Evolutionary conservation across 1,140 invertebrate genomes (phyloP), one percentile per base, ranked within the genome.

Genomic region (Calliphora vicina): DNA sequence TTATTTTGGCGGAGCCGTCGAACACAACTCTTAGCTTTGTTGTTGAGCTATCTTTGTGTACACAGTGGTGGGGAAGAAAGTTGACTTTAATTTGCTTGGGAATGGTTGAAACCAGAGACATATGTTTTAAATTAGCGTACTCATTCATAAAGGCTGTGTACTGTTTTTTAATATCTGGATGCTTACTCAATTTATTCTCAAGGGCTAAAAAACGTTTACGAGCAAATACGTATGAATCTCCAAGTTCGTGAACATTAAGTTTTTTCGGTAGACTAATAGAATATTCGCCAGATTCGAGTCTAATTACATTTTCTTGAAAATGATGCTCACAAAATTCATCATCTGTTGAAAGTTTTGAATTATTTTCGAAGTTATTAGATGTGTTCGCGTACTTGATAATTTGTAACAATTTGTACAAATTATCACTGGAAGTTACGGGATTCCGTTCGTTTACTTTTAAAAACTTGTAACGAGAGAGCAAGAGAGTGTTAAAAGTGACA

Each of bases 21-120:
- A 84, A 85, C 20, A 74, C 85, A 10, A 76, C 84, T 61, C 29
- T 80, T 23, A 85, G 80, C 74, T 86, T 87, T 0, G 86, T 87
- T 15, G 85, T 84, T 12, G 82, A 76, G 26, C 84, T 86, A 8
- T 84, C 43, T 13, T 84, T 85, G 6, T 71, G 35, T 17, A 84
- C 83, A 42, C 83, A 86, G 74, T 84, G 83, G 80, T 85, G 84
- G 10, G 83, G 80, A 45, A 84, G 78, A 78, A 50, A 84, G 80
- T 67, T 17, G 5, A 78, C 15, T 61, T 81, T 10, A 73, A 61
- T n/a, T 43, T 15, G 4, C 13, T 57, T 35, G 10, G 35, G 35
- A 35, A 35, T 50, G n/a, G 45, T 35, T 26, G 12, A 10, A 9
- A 35, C 42, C 12, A 15, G 50, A 15, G 80, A 84, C 80, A 72